Base-by-base conservation (phyloP, 2,113 vertebrate genomes). In the Colinus virginianus region DNA sequence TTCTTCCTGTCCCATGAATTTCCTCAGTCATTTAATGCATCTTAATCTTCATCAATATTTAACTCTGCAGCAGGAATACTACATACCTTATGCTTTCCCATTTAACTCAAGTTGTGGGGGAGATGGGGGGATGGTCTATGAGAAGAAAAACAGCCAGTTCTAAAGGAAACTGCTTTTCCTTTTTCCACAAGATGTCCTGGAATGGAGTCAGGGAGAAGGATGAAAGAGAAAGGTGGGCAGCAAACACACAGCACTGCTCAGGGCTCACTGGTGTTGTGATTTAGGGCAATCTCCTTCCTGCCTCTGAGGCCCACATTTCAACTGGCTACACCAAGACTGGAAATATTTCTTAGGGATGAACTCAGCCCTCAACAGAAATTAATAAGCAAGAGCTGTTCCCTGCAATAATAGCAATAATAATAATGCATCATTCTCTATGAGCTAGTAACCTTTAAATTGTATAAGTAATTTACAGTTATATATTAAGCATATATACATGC, bases 21-120 rank as follows among this genome's bases (percentile, higher is more conserved):
- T 93, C 63, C 93, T 96, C 64, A 74, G 77, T 83, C 67, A 86
- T 96, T 84, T 91, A 92, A 95, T 64, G 87, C 59, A 95, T 90
- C 67, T 91, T 95, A 92, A 90, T 94, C 87, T 95, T 91, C 95
- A 95, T 90, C 45, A 91, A 94, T 95, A 96, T 76, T 96, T 92
- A 96, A 88, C 64, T 96, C 59, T 67, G 40, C 77, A 95, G 82
- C 70, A 83, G 69, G 91, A 94, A 95, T 85, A 90, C 92, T 86
- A 67, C n/a, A 55, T 64, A 87, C 78, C 91, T 78, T 95, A 71
- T n/a, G 71, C 78, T 93, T 93, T 71, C 84, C 91, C 63, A 61
- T 79, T 95, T 95, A 96, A 88, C 45, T 80, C 90, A 30, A 15
- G 20, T 28, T 3, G 7, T 13, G 32, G 38, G 25, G 9, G 26